Percentiles rank a stretch among this genome's conserved stretches.
phyloP scores from a whole-genome alignment of 1,140 invertebrate species.

The Brachionus sp. region DNA sequence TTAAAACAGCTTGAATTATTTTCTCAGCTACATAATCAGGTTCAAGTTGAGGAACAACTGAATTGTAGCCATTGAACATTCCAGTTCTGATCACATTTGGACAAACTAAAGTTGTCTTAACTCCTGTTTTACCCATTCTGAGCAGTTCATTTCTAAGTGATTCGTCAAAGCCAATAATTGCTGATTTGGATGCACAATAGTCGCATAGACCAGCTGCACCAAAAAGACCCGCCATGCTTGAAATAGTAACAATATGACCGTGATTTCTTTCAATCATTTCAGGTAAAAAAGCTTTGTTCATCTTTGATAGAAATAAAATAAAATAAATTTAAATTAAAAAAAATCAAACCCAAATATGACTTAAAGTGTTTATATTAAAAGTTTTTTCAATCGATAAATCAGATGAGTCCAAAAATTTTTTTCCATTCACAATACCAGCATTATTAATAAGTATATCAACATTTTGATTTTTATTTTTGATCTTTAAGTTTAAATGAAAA shows the following conservation, averaged over 20 bases:
- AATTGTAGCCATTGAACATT: constrained; percentile 75
- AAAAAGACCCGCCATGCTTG: constrained; percentile 77
- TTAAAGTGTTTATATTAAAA: constrained; percentile 66
- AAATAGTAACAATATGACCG: constrained; percentile 91
- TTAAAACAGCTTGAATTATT: constrained; percentile 74
- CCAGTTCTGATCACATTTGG: constrained; percentile 91
- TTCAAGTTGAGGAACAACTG: constrained; percentile 71
- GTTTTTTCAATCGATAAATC: constrained; percentile 68
- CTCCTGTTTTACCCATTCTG: constrained; percentile 60
- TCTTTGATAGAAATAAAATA: constrained; percentile 48
- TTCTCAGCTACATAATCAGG: constrained; percentile 79
- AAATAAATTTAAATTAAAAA: background rate
- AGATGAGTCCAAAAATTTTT: constrained; percentile 74
- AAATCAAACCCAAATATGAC: constrained; percentile 65
- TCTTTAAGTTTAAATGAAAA: constrained; percentile 49
- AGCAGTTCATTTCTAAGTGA: constrained; percentile 52
- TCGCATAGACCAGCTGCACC: constrained; percentile 72
- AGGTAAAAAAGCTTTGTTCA: constrained; percentile 70
- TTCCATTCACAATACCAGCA: constrained; percentile 83
- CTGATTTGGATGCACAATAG: constrained; percentile 91
- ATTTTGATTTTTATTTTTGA: constrained; percentile 67
- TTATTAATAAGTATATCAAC: constrained; percentile 87
- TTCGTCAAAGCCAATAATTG: constrained; percentile 85
- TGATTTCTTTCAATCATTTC: constrained; percentile 73
- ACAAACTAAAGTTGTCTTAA: constrained; percentile 82